phyloP scores from a whole-genome alignment of 1,140 invertebrate species.

The Drosophila repleta region DNA sequence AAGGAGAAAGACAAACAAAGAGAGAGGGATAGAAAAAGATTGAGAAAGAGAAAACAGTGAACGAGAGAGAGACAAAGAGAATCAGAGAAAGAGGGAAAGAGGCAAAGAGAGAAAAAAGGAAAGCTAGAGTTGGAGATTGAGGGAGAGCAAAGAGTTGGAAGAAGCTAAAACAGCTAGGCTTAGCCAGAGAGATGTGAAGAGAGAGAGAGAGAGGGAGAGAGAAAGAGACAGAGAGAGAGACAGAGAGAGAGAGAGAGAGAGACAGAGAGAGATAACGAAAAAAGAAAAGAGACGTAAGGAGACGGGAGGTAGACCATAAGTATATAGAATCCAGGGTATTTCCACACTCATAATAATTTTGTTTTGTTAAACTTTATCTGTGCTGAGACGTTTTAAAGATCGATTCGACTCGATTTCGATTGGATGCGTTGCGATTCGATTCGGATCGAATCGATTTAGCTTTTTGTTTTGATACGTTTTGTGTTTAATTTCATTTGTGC shows the following conservation, averaged over 20 bases:
- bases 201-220: not conserved
- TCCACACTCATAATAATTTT: not conserved
- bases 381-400: slow-evolving; percentile 13
- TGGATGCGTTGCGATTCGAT: slow-evolving; percentile 14
- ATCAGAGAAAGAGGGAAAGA: not conserved
- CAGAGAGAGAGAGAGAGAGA: too few relatives aligned
- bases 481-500: slow-evolving; percentile 26
- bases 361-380: not conserved
- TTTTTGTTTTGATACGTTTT: slow-evolving; percentile 19
- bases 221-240: too few relatives aligned
- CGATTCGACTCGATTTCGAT: slow-evolving; percentile 16
- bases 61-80: too few relatives aligned
- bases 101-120: not conserved
- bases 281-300: too few relatives aligned
- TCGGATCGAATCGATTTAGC: slow-evolving; percentile 23
- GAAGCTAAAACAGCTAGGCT: not conserved
- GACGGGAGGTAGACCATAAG: not conserved
- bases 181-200: too few relatives aligned
- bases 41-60: too few relatives aligned
- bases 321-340: not conserved
- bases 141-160: too few relatives aligned
- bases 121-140: too few relatives aligned
- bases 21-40: not conserved
- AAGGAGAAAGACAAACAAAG: not conserved
- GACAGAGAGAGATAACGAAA: too few relatives aligned